phyloP scores from a whole-genome alignment of 2,113 vertebrate genomes.

The Paraplagusia blochii region DNA sequence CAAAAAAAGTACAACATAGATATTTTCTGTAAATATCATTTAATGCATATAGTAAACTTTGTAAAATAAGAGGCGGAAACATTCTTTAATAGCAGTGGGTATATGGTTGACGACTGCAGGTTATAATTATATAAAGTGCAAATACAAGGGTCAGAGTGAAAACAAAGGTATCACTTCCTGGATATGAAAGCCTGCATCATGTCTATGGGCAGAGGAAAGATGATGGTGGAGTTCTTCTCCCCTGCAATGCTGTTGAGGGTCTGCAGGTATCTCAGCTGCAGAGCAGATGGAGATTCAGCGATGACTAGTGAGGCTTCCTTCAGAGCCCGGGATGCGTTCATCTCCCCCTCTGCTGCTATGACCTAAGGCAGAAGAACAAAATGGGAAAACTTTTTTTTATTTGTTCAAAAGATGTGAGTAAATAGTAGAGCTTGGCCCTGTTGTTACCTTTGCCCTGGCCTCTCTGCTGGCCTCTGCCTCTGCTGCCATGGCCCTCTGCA shows the following conservation, averaged over 20 bases:
- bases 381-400: too few species aligned
- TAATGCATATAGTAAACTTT: too few species aligned
- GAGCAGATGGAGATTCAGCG: slow-evolving; percentile 74
- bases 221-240: slow-evolving; percentile 87
- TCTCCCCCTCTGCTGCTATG: slow-evolving; percentile 77
- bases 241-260: slow-evolving; percentile 78
- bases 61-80: too few species aligned
- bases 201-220: slow-evolving; percentile 87
- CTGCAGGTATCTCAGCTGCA: slow-evolving; percentile 86
- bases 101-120: too few species aligned
- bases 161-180: slow-evolving; percentile 23
- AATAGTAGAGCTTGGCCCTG: too few species aligned
- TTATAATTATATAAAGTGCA: background rate
- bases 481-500: slow-evolving; percentile 87
- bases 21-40: too few species aligned
- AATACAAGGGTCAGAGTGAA: background rate
- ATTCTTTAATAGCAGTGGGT: too few species aligned
- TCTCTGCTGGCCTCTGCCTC: slow-evolving; percentile 84
- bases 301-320: slow-evolving; percentile 84
- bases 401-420: too few species aligned
- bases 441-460: slow-evolving; percentile 82
- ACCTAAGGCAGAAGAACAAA: slow-evolving; percentile 41
- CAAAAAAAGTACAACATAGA: too few species aligned
- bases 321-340: slow-evolving; percentile 83
- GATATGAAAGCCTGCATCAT: slow-evolving; percentile 71